phyloP scores from a whole-genome alignment of 1,140 invertebrate species.

The Anoplophora glabripennis region DNA sequence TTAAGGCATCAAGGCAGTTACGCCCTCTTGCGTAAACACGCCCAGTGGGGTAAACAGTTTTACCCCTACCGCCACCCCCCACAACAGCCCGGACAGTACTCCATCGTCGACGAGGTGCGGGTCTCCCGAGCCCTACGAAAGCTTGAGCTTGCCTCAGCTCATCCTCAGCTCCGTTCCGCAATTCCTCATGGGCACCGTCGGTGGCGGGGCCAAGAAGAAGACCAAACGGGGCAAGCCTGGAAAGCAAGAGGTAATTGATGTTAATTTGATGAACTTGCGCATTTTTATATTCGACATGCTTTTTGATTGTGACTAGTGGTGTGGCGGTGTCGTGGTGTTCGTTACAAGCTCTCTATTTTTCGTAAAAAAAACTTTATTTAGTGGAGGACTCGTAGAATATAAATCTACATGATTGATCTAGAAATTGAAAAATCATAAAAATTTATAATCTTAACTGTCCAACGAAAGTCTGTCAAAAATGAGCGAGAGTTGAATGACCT shows the following conservation, averaged over 20 bases:
- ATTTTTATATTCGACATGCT: neutral
- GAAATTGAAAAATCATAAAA: no score
- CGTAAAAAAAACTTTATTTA: no score
- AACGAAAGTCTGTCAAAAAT: no score
- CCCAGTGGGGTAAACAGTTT: conserved; percentile 64
- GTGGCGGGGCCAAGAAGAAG: conserved; percentile 46
- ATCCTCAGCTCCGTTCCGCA: conserved; percentile 72
- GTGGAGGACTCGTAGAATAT: no score
- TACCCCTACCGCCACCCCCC: conserved; percentile 79
- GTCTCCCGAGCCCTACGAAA: conserved; percentile 53
- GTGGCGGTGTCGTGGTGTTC: neutral
- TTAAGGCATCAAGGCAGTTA: conserved; percentile 63
- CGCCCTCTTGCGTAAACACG: conserved; percentile 64
- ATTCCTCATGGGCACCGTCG: conserved; percentile 66
- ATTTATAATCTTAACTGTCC: no score
- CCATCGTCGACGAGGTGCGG: conserved; percentile 57
- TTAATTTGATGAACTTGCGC: neutral
- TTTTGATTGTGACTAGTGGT: neutral
- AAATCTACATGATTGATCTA: no score
- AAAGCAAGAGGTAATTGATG: conserved; percentile 27
- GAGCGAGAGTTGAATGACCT: no score
- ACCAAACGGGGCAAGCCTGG: conserved; percentile 14
- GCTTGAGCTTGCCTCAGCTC: conserved; percentile 54
- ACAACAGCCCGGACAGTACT: conserved; percentile 70
- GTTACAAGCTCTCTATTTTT: neutral